Evolutionary conservation across 2,113 vertebrate genomes (phyloP).

Genomic region (Mormyrus lacerda): DNA sequence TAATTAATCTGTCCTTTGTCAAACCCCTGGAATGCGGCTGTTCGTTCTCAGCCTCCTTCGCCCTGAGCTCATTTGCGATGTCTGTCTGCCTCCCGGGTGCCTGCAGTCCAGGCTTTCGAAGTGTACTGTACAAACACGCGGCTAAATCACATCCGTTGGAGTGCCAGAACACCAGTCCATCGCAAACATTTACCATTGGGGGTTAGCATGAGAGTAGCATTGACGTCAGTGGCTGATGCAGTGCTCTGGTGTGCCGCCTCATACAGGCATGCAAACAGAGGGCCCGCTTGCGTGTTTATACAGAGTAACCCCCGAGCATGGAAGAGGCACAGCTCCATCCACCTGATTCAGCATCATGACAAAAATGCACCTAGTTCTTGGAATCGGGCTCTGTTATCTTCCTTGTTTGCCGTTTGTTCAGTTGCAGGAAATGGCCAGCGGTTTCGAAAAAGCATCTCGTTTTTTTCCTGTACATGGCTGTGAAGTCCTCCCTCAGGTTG

Average conservation of each 20-base stretch:
- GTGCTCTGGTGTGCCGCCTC: constrained; percentile 11
- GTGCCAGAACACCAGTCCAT: background rate
- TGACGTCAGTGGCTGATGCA: constrained; percentile 27
- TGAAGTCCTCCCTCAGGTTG: background rate
- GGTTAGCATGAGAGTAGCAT: constrained; percentile 25
- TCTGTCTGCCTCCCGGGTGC: background rate
- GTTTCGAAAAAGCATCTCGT: background rate
- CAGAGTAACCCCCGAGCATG: background rate
- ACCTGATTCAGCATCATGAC: background rate
- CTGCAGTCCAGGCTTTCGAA: background rate
- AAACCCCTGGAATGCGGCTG: background rate
- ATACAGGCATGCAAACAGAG: constrained; percentile 11
- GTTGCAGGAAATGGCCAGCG: background rate
- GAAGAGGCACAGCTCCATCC: background rate
- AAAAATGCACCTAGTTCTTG: background rate
- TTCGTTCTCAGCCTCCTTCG: background rate
- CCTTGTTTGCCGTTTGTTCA: background rate
- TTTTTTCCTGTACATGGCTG: background rate
- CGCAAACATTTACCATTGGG: constrained; percentile 24
- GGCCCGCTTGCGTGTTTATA: constrained; percentile 13
- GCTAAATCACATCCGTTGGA: constrained; percentile 16
- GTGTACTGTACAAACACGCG: background rate
- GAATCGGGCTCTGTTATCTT: background rate
- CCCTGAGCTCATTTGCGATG: background rate
- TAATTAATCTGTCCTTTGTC: background rate